These are phyloP conservation scores for Gastrophryne carolinensis DNA, from an alignment of 2,797 vertebrate genomes.

Conservation along the genomic window DNA sequence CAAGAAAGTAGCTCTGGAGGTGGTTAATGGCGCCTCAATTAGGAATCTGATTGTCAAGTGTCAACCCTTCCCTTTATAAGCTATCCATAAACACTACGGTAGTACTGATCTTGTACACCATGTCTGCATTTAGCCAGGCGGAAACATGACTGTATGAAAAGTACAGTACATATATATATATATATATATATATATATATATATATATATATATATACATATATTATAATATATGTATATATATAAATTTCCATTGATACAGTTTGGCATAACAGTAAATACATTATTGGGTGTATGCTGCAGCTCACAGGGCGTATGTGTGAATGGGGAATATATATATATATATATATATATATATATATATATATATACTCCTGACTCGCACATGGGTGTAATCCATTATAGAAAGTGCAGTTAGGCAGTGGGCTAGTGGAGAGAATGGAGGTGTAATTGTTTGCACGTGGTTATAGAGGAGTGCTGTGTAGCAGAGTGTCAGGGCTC, in stretches of 20 bases:
- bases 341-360: slow-evolving; percentile 3
- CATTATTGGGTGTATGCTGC: too few species aligned
- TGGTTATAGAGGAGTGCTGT: slow-evolving; percentile 34
- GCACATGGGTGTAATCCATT: slow-evolving; percentile 28
- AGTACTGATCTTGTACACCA: background rate
- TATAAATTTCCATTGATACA: background rate
- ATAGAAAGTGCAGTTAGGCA: slow-evolving; percentile 28
- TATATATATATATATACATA: slow-evolving; percentile 3
- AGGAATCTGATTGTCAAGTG: slow-evolving; percentile 24
- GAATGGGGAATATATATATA: background rate
- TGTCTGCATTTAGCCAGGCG: background rate
- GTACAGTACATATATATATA: background rate
- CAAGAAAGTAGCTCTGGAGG: slow-evolving; percentile 19
- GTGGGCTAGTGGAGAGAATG: slow-evolving; percentile 33
- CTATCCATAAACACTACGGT: background rate
- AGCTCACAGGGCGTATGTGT: too few species aligned
- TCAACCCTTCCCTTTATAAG: background rate
- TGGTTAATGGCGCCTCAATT: slow-evolving; percentile 17
- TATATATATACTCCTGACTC: background rate
- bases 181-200: background rate
- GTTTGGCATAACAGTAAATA: too few species aligned
- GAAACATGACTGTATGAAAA: background rate
- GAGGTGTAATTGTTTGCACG: slow-evolving; percentile 12
- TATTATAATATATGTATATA: background rate
- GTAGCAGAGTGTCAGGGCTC: slow-evolving; percentile 27